phyloP scores from a whole-genome alignment of 2,888 invertebrate genomes.

The Graphium colonna region DNA sequence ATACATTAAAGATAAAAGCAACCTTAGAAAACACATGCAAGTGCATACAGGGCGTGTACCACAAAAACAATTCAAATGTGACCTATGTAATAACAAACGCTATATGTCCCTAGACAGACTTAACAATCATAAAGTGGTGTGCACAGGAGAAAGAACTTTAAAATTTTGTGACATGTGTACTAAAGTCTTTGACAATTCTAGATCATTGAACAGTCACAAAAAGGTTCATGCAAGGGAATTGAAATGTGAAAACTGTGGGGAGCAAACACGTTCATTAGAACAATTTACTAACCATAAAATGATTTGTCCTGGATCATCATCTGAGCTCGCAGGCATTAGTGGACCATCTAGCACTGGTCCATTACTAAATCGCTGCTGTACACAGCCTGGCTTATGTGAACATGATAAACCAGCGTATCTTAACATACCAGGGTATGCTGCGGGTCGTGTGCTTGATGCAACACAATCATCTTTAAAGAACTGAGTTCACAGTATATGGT shows the following conservation, averaged over 20 bases:
- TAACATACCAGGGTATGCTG: constrained; percentile 74
- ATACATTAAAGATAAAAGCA: constrained; percentile 78
- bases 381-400: constrained; percentile 72
- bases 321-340: constrained; percentile 53
- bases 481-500: constrained; percentile 60
- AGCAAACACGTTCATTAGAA: constrained; percentile 74
- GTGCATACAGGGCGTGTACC: constrained; percentile 77
- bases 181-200: constrained; percentile 77
- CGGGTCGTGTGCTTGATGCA: constrained; percentile 69
- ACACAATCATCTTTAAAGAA: constrained; percentile 72
- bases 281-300: constrained; percentile 75
- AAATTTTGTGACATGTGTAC: constrained; percentile 79
- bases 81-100: constrained; percentile 75
- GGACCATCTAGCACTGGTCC: constrained; percentile 38
- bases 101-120: constrained; percentile 77
- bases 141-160: constrained; percentile 73
- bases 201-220: constrained; percentile 76
- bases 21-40: constrained; percentile 77
- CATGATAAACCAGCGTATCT: constrained; percentile 77
- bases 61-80: constrained; percentile 78
- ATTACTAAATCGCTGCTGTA: constrained; percentile 62
- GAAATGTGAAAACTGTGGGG: constrained; percentile 75
- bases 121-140: constrained; percentile 76
- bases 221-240: constrained; percentile 77
- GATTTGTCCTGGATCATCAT: constrained; percentile 59